Conservation (phyloP, 1,140 invertebrate genomes). For the Chymomyza costata region DNA sequence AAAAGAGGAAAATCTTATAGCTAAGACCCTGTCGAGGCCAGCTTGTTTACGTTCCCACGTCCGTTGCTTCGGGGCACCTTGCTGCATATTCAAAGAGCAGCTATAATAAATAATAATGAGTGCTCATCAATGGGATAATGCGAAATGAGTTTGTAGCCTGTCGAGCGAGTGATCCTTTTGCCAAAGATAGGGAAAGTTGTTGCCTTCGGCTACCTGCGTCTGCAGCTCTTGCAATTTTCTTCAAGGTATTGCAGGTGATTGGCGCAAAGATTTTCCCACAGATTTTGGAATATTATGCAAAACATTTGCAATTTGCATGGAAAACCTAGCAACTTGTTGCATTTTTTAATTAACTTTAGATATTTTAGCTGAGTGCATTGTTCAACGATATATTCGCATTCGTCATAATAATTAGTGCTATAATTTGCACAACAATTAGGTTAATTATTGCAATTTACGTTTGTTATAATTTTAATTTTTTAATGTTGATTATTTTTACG, state of each 20-base stretch:
- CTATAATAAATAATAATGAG: slow-evolving; percentile 61
- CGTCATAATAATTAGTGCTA: slow-evolving; percentile 67
- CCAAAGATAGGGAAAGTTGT: slow-evolving; percentile 47
- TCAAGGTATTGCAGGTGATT: slow-evolving; percentile 40
- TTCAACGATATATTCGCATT: slow-evolving; percentile 40
- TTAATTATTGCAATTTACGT: slow-evolving; percentile 69
- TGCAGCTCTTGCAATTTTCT: slow-evolving; percentile 25
- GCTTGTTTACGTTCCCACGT: slow-evolving; percentile 70
- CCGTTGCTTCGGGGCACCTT: slow-evolving; percentile 35
- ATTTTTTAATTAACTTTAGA: not conserved
- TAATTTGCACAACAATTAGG: slow-evolving; percentile 69
- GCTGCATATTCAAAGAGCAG: slow-evolving; percentile 51
- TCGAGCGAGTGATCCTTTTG: slow-evolving; percentile 53
- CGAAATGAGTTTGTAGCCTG: slow-evolving; percentile 57
- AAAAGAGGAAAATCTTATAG: slow-evolving; percentile 11
- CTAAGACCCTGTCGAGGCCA: slow-evolving; percentile 7
- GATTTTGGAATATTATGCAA: slow-evolving; percentile 65
- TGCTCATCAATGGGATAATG: slow-evolving; percentile 61
- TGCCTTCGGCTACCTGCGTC: slow-evolving; percentile 12
- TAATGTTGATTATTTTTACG: slow-evolving; percentile 54
- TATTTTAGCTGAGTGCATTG: slow-evolving; percentile 4
- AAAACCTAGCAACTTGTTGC: slow-evolving; percentile 57
- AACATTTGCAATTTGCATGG: slow-evolving; percentile 65
- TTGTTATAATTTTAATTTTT: slow-evolving; percentile 57
- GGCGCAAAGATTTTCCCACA: slow-evolving; percentile 17